These are phyloP conservation scores for Acronicta psi DNA, from an alignment of 2,888 invertebrate species.

Conservation along the genomic window DNA sequence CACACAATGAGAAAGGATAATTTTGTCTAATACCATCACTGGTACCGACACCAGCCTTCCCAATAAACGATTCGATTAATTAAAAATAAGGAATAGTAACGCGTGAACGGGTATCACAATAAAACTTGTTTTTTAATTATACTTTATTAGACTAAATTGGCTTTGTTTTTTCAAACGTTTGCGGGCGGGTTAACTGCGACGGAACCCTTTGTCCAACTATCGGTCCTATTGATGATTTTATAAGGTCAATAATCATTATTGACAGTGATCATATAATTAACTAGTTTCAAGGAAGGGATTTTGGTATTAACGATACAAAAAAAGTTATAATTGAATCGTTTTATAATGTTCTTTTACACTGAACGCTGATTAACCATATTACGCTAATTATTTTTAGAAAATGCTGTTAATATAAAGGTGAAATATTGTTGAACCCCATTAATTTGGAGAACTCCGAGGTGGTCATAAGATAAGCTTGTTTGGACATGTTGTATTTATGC, in stretches of 20 bases:
- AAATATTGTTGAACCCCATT: constrained; percentile 75
- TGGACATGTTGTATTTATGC: constrained; percentile 83
- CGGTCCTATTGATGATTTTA: constrained; percentile 87
- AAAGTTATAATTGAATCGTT: constrained; percentile 53
- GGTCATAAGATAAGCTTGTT: constrained; percentile 83
- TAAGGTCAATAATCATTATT: constrained; percentile 87
- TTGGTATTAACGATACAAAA: constrained; percentile 44
- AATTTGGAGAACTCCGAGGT: constrained; percentile 82
- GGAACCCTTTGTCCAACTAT: constrained; percentile 76
- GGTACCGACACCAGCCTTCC: constrained; percentile 68
- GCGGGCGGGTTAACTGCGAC: constrained; percentile 68
- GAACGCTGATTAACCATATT: constrained; percentile 58
- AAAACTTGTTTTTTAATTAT: constrained; percentile 86
- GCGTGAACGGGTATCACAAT: constrained; percentile 81
- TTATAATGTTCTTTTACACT: constrained; percentile 56
- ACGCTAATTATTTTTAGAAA: constrained; percentile 54
- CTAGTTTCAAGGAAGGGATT: constrained; percentile 76
- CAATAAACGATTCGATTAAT: constrained; percentile 82
- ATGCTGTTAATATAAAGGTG: constrained; percentile 59
- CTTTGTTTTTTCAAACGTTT: constrained; percentile 81
- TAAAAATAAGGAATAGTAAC: constrained; percentile 75
- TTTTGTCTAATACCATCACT: constrained; percentile 73
- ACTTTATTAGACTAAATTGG: constrained; percentile 84
- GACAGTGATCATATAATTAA: constrained; percentile 84
- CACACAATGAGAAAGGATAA: constrained; percentile 72